These are phyloP conservation scores for Rousettus madagascariensis DNA, from an alignment of 2,797 vertebrate genomes.

Conservation along the genomic window DNA sequence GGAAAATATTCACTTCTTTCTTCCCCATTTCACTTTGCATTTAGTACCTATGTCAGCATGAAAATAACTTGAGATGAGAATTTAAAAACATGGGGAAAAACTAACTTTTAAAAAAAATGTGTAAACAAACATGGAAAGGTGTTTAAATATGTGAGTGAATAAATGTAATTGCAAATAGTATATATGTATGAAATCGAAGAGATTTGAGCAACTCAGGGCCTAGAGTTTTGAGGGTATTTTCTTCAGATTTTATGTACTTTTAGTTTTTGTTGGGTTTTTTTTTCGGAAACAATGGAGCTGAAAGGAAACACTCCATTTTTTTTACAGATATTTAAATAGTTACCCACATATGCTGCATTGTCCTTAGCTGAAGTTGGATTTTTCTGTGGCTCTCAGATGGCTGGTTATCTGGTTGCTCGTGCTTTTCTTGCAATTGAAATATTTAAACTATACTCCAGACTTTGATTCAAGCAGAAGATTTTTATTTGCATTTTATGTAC, in stretches of 20 bases:
- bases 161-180: background rate
- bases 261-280: background rate
- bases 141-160: background rate
- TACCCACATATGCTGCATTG: background rate
- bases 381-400: conserved; percentile 14
- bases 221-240: background rate
- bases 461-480: conserved; percentile 3
- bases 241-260: background rate
- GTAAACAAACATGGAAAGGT: background rate
- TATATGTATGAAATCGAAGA: background rate
- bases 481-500: background rate
- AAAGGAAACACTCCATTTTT: conserved; percentile 9
- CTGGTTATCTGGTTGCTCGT: background rate
- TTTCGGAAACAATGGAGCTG: background rate
- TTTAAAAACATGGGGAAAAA: background rate
- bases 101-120: background rate
- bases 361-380: conserved; percentile 21
- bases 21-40: conserved; percentile 28
- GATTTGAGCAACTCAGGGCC: background rate
- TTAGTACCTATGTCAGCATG: background rate
- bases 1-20: background rate
- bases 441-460: conserved; percentile 12
- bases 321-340: conserved; percentile 33
- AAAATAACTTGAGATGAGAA: background rate
- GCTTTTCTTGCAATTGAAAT: conserved; percentile 30